phyloP scores from a whole-genome alignment of 2,797 vertebrate genomes.

The Gymnoscopelus microlampas region DNA sequence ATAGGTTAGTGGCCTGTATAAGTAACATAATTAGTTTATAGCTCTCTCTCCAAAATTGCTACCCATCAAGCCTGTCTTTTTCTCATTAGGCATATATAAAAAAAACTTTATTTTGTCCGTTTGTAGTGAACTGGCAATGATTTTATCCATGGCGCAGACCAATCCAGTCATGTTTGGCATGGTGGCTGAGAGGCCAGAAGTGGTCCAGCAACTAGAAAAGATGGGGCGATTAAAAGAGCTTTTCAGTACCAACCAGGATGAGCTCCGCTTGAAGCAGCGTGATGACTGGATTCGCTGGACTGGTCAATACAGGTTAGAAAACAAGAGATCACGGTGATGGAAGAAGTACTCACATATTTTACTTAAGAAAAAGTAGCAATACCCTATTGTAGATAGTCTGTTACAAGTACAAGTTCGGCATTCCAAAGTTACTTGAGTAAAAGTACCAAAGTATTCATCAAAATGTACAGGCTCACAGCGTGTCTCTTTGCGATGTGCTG shows the following conservation, averaged over 20 bases:
- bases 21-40: not conserved
- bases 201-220: constrained; percentile 83
- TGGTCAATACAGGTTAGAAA: constrained; percentile 81
- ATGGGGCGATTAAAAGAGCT: constrained; percentile 82
- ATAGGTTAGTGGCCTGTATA: not conserved
- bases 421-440: too few species aligned
- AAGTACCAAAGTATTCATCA: too few species aligned
- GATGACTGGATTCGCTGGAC: constrained; percentile 84
- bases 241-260: constrained; percentile 73
- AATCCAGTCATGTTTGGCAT: constrained; percentile 86
- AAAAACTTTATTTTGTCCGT: not conserved
- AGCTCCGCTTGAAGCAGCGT: constrained; percentile 79
- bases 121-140: constrained; percentile 87
- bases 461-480: too few species aligned
- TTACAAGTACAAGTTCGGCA: too few species aligned
- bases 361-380: too few species aligned
- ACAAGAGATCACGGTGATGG: not conserved
- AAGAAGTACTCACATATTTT: too few species aligned
- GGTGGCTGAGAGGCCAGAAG: constrained; percentile 78
- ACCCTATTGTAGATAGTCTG: too few species aligned
- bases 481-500: too few species aligned
- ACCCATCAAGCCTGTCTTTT: not conserved
- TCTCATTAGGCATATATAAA: not conserved
- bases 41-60: not conserved
- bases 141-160: constrained; percentile 88